A percentile compares a stretch with the other conserved stretches of the same genome.
These are phyloP conservation scores for Mactra quadrangularis DNA, from an alignment of 1,140 invertebrate genomes.

Conservation along the genomic window DNA sequence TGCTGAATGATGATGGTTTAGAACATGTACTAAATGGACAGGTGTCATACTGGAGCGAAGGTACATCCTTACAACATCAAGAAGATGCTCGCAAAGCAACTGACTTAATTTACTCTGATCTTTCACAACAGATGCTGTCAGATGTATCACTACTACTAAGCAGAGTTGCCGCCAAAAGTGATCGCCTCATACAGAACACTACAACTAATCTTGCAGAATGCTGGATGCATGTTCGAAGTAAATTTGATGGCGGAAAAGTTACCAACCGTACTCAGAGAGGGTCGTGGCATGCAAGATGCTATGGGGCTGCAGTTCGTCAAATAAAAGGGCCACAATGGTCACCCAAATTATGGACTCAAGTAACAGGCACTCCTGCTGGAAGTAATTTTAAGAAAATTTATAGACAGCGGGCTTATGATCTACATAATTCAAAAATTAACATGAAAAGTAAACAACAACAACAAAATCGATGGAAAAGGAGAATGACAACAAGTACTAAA, in stretches of 20 bases:
- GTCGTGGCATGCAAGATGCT: conserved; percentile 51
- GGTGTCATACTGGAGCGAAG: background rate
- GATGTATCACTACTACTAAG: background rate
- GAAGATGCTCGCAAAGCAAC: background rate
- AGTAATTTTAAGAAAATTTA: conserved; percentile 8
- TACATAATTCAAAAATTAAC: background rate
- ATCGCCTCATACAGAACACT: conserved; percentile 77
- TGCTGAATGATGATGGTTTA: background rate
- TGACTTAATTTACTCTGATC: background rate
- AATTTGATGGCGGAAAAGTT: conserved; percentile 82
- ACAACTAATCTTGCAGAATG: conserved; percentile 82
- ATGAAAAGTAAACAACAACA: too few relatives aligned
- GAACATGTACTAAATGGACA: background rate
- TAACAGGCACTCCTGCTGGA: background rate
- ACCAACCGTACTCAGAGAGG: conserved; percentile 22
- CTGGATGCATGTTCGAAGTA: conserved; percentile 79
- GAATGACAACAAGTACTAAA: too few relatives aligned
- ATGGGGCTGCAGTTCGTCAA: conserved; percentile 19
- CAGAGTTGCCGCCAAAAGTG: conserved; percentile 67
- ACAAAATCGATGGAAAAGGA: too few relatives aligned
- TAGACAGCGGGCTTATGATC: background rate
- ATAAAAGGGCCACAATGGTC: conserved; percentile 28
- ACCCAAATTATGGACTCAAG: background rate
- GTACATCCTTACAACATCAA: too few relatives aligned
- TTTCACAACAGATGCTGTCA: background rate